Base-by-base conservation (phyloP, 2,113 vertebrate species). In the Sitta europaea region DNA sequence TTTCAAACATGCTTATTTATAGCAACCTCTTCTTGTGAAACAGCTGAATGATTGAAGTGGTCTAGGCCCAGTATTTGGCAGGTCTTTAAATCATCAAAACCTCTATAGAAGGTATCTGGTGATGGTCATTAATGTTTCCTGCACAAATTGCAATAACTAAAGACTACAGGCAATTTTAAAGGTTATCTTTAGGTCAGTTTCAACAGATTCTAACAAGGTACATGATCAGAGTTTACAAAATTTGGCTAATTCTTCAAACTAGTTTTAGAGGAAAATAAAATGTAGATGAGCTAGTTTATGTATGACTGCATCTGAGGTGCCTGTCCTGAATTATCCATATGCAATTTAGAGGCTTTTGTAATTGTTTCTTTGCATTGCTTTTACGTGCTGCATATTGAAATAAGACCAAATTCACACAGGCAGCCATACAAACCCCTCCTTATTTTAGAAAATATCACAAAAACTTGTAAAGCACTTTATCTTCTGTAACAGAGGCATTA, bases 1-100 rank as follows among this genome's bases (percentile, higher is more conserved):
- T 86, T 92, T 95, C 77, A 95, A 89, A 78, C 31, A 4, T 57
- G 25, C 55, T 95, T 94, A 85, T 96, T 94, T 89, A 92, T 42
- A 83, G 63, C 43, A 94, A 51, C 7, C 33, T 80, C n/a, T 62
- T 63, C 54, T 90, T 86, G 38, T 66, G 70, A 95, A 89, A 62
- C 25, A 79, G 29, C 29, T 54, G 76, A 94, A 92, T 83, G 87
- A 94, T 91, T 90, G 33, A 81, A 96, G 90, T 68, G 35, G 63
- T 78, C 36, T 77, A 68, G 50, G 62, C 27, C 59, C 61, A 87
- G 68, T 77, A 54, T 94, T 88, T 68, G 76, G 53, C 76, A 93
- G 47, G 66, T 68, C 62, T 93, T 80, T 95, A 94, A 94, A 96
- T 93, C 77, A 81, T n/a, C 36, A 48, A 42, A 65, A 87, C 54